These are phyloP conservation scores for Malacosoma neustria DNA, from an alignment of 2,888 invertebrate species.

Conservation along the genomic window DNA sequence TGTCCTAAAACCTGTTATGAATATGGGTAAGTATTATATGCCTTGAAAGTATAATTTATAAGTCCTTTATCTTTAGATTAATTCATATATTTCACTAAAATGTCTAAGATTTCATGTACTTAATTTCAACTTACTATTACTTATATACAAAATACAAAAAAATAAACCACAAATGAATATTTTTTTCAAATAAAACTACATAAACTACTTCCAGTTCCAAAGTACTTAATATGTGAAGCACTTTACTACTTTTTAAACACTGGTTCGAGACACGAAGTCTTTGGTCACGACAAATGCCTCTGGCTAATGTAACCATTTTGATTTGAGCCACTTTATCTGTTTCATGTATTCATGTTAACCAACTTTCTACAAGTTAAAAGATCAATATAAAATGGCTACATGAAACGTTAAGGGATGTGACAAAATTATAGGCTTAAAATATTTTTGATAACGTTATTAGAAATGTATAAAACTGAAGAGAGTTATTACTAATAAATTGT, in stretches of 20 bases:
- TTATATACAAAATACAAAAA: too few relatives aligned
- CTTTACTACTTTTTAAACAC: constrained; percentile 11
- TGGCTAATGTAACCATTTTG: constrained; percentile 33
- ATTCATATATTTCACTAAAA: too few relatives aligned
- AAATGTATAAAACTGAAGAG: constrained; percentile 32
- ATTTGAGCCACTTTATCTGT: constrained; percentile 16
- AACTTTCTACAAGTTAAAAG: constrained; percentile 9
- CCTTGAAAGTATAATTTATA: too few relatives aligned
- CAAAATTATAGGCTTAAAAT: constrained; percentile 45
- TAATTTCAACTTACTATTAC: too few relatives aligned
- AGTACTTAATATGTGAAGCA: neutral
- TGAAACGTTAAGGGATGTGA: constrained; percentile 22
- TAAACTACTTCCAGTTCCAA: neutral
- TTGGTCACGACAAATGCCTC: constrained; percentile 35
- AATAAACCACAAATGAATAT: too few relatives aligned
- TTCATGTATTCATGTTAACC: constrained; percentile 1
- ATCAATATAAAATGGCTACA: constrained; percentile 19
- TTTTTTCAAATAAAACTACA: too few relatives aligned
- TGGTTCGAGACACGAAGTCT: constrained; percentile 16
- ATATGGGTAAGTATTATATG: too few relatives aligned
- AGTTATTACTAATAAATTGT: constrained; percentile 19
- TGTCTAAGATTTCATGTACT: too few relatives aligned
- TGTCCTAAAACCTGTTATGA: too few relatives aligned
- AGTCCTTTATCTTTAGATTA: too few relatives aligned
- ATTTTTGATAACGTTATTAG: constrained; percentile 31